Evolutionary conservation across 2,797 vertebrate species (phyloP), one percentile per base, ranked within the genome.

Genomic region (Enteromius afrohamiltoni): DNA sequence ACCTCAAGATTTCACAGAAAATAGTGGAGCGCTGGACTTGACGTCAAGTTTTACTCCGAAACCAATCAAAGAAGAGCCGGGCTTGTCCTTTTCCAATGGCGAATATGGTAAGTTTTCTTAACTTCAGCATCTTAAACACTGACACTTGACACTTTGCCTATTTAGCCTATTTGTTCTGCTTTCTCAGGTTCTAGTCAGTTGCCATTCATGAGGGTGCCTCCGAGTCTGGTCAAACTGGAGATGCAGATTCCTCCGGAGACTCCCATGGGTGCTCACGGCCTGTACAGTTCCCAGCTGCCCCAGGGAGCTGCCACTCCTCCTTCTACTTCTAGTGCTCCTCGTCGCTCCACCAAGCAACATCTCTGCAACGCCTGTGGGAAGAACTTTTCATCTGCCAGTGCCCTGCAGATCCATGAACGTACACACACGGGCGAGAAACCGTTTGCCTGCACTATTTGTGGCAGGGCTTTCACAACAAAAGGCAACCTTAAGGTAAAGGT

Each of bases 351-450:
- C 93, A 99, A 97, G 86, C 98, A 98, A 78, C 98, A 99, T 23
- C 90, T 96, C 85, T 99, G 98, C 86, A 93, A 95, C 0, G 93
- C 86, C 0, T 99, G 98, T 26, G 95, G 95, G 64, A 99, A 99
- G 94, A 98, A 97, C 93, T 99, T 99, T 92, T 99, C 98, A 0
- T 99, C 98, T 0, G 98, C 98, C 79, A 99, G 98, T 0, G 98
- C 98, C 29, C 93, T 99, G 80, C 98, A 99, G 94, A 99, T 99
- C 83, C 98, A 99, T 0, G 97, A 99, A 88, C 96, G 98, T 47
- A 99, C 98, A 0, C 98, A 99, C 82, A 99, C 98, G 0, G 98
- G 98, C 6, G 98, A 99, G 93, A 99, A 99, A 90, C 98, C 98
- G 0, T 99, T 99, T 14, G 97, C 94, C n/a, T 99, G 98, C 87